Evolutionary conservation across 2,797 vertebrate species (phyloP), one percentile per base, ranked within the genome.

Genomic region (Melanotaenia trifasciata): DNA sequence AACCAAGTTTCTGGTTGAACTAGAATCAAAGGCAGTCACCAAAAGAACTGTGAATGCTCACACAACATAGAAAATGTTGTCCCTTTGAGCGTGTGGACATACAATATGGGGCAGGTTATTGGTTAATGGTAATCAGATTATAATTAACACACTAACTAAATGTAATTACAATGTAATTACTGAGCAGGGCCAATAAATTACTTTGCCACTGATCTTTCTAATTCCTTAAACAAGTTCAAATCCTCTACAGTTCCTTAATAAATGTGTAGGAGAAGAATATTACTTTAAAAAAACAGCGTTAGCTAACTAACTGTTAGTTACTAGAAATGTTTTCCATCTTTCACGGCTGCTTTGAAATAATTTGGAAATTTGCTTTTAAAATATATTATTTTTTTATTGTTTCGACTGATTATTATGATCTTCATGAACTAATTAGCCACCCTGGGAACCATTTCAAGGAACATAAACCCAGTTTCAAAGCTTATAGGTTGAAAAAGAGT

Each of bases 401-500:
- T 26, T 26, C 28, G 2, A 20, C 16, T 20, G 1, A 43, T 6
- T 45, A 16, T 45, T 45, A 13, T 20, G 5, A 45, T 18, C 18
- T 45, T 45, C 5, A 7, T 18, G 2, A 20, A 45, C 18, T 6
- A 67, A 67, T 67, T 6, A 76, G 56, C n/a, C 11, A 56, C 22
- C 20, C 7, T 53, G 38, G 54, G 11, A 60, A 54, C 32, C 36
- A 33, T 45, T 66, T 72, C 18, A 67, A 58, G 26, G 18, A 73
- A 69, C 36, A 76, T 43, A 38, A 67, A 64, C 26, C 36, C 20
- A 40, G 30, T 6, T 16, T 20, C 57, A 45, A 51, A 76, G 58
- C 28, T 38, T 43, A 53, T 20, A 47, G 26, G 14, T 66, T 65
- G 56, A 64, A 33, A 63, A 59, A 54, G 64, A 64, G 71, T 68